Evolutionary conservation across 1,140 invertebrate genomes (phyloP), one percentile per base, ranked within the genome.

Genomic region (Micrasema minimum): DNA sequence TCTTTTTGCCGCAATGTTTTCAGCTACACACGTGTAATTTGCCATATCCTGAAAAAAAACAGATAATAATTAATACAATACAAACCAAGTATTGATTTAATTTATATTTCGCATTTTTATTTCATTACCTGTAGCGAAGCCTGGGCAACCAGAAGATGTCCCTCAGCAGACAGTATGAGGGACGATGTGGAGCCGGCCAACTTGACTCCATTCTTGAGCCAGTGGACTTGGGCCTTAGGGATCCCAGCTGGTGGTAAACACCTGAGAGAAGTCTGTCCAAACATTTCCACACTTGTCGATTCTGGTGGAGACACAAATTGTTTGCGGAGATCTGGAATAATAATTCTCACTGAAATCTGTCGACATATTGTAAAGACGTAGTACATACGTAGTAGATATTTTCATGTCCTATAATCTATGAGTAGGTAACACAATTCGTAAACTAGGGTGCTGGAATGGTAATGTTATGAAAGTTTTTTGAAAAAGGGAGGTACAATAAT

Each of bases 21-120:
- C 92, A 2, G 97, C 96, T 43, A 96, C 95, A 82, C 97, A 99
- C 61, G 94, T 96, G 84, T 98, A 99, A 87, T 99, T 99, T 57
- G 94, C 97, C 79, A 91, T 92, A 81, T 97, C 94, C 77, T 89
- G 85, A 11, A 51, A 66, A 14, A 66, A 46, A 31, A 10, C 0
- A 2, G 10, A 62, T 2, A 37, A 26, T 16, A 20, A 14, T 22
- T n/a, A n/a, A n/a, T n/a, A n/a, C n/a, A n/a, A n/a, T n/a, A n/a
- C n/a, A n/a, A n/a, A n/a, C n/a, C n/a, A n/a, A n/a, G n/a, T n/a
- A n/a, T n/a, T n/a, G n/a, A n/a, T n/a, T n/a, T n/a, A n/a, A n/a
- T n/a, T n/a, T n/a, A n/a, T n/a, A n/a, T n/a, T n/a, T n/a, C n/a
- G n/a, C n/a, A n/a, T n/a, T n/a, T n/a, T n/a, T n/a, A n/a, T n/a